Percentiles rank a stretch among this genome's conserved stretches.
These are phyloP conservation scores for Pemphigus obesinymphae DNA, from an alignment of 1,140 invertebrate species.

Conservation along the genomic window DNA sequence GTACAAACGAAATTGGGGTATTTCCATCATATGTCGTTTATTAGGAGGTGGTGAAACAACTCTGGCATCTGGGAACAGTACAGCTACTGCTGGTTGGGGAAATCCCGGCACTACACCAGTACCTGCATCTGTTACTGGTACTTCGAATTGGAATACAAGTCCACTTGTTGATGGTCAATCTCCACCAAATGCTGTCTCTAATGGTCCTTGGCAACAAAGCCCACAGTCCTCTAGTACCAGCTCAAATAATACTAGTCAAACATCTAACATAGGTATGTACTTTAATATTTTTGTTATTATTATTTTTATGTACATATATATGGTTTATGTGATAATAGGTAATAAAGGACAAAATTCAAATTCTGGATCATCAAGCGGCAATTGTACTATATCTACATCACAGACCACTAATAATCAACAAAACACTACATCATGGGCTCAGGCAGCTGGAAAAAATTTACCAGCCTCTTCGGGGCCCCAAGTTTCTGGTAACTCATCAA, in stretches of 20 bases:
- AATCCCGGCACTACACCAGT: conserved; percentile 43
- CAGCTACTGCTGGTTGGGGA: conserved; percentile 41
- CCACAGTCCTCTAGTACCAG: conserved; percentile 39
- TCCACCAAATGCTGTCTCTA: conserved; percentile 27
- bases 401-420: conserved; percentile 34
- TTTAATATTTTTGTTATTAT: neutral
- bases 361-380: conserved; percentile 43
- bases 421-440: conserved; percentile 51
- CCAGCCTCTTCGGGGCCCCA: conserved; percentile 44
- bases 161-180: conserved; percentile 28
- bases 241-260: conserved; percentile 44
- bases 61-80: conserved; percentile 57
- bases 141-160: conserved; percentile 45
- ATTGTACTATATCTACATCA: conserved; percentile 42
- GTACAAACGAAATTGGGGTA: conserved; percentile 56
- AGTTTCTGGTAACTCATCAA: conserved; percentile 43
- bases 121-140: conserved; percentile 40
- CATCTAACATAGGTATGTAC: conserved; percentile 39
- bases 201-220: conserved; percentile 44
- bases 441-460: conserved; percentile 54
- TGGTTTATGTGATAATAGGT: conserved; percentile 28
- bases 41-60: conserved; percentile 73
- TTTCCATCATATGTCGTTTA: conserved; percentile 59
- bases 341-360: conserved; percentile 46
- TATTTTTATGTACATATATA: neutral